Evolutionary conservation across 2,113 vertebrate genomes (phyloP).

Genomic region (Xenus cinereus): DNA sequence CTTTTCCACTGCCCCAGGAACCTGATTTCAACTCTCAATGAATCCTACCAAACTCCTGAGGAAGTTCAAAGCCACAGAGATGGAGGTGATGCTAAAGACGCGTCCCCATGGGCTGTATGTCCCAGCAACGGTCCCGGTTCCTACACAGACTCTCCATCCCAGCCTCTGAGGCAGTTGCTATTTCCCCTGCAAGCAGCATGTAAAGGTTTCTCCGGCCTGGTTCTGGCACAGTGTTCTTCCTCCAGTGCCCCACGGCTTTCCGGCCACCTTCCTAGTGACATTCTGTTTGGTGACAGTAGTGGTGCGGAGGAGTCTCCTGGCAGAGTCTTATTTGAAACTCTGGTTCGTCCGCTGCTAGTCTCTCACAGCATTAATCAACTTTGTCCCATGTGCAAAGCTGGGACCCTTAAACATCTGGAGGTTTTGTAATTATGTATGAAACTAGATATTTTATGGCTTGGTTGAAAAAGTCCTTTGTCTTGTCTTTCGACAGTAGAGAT

Average conservation of each 20-base stretch:
- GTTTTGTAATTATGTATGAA: not conserved
- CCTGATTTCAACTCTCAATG: not conserved
- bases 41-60: not conserved
- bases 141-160: not conserved
- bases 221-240: not conserved
- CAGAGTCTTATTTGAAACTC: not conserved
- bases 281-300: not conserved
- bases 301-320: not conserved
- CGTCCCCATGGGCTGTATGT: rapidly evolving
- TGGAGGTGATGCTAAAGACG: not conserved
- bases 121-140: not conserved
- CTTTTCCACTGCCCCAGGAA: not conserved
- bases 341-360: not conserved
- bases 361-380: not conserved
- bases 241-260: not conserved
- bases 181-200: not conserved
- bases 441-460: not conserved
- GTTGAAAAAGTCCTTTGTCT: not conserved
- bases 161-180: not conserved
- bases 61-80: not conserved
- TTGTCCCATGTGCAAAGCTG: not conserved
- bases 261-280: not conserved
- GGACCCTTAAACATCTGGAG: not conserved
- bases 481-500: not conserved
- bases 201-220: not conserved